Conservation (phyloP, 2,113 vertebrate genomes). For the Colinus virginianus region DNA sequence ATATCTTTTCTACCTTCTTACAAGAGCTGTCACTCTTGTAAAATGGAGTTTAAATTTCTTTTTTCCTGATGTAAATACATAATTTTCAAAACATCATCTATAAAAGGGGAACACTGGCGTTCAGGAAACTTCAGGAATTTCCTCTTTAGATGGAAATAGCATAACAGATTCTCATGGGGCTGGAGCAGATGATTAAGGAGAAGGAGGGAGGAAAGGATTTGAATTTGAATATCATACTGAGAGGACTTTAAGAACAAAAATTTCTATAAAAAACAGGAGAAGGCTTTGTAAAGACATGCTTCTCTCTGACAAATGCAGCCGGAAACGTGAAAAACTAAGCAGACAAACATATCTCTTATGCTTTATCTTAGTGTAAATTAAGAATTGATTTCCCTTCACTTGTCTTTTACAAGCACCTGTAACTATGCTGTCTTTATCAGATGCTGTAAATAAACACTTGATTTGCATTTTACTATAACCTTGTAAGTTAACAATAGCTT, state of each 20-base stretch:
- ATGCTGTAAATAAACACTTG: background rate
- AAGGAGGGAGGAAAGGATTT: background rate
- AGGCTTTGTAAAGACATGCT: background rate
- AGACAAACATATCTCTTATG: background rate
- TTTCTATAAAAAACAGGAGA: background rate
- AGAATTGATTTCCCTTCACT: constrained; percentile 64
- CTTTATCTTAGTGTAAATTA: constrained; percentile 29
- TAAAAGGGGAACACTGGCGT: background rate
- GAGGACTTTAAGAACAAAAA: background rate
- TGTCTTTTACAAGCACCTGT: constrained; percentile 21
- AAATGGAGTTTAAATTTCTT: background rate
- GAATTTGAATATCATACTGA: background rate
- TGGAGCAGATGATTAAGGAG: background rate
- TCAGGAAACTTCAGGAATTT: background rate
- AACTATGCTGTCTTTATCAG: constrained; percentile 29
- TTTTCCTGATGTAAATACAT: background rate
- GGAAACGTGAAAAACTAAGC: background rate
- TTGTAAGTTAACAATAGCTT: background rate
- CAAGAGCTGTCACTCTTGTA: background rate
- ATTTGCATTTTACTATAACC: constrained; percentile 34
- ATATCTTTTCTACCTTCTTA: background rate
- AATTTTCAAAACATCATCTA: background rate
- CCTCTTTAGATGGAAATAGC: background rate
- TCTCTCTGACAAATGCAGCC: constrained; percentile 48
- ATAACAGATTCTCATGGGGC: background rate